Evolutionary conservation across 2,888 invertebrate species (phyloP).

Genomic region (Himalopsyche tibetana): DNA sequence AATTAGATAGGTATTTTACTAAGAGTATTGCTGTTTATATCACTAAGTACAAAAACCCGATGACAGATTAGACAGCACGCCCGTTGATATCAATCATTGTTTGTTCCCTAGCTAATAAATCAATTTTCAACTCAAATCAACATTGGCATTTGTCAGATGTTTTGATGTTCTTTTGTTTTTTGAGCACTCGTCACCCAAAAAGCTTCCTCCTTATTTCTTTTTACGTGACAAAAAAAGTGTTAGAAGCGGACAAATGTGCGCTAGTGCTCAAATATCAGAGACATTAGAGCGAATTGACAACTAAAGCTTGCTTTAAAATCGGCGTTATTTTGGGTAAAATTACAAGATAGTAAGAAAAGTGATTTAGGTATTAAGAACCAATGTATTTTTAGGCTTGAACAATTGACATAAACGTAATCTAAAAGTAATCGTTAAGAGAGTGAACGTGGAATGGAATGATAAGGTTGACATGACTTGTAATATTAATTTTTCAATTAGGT

Average conservation of each 20-base stretch:
- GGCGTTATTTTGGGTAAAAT: slow-evolving; percentile 50
- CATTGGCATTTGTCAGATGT: no score
- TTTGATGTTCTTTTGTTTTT: no score
- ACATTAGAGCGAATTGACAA: background rate
- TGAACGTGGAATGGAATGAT: background rate
- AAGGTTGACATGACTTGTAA: slow-evolving; percentile 27
- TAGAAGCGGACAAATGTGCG: no score
- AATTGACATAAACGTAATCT: slow-evolving; percentile 40
- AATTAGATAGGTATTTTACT: slow-evolving; percentile 59
- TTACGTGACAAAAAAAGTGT: no score
- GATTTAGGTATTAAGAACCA: slow-evolving; percentile 63
- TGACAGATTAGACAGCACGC: background rate
- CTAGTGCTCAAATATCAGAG: background rate
- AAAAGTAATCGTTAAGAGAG: slow-evolving; percentile 1
- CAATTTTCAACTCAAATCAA: no score
- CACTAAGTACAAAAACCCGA: slow-evolving; percentile 64
- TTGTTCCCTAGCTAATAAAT: no score
- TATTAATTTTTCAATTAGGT: background rate
- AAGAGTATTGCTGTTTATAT: slow-evolving; percentile 60
- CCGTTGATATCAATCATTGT: background rate
- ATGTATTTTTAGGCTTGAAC: slow-evolving; percentile 54
- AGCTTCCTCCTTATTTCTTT: no score
- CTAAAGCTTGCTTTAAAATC: slow-evolving; percentile 20
- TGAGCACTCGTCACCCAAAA: no score
- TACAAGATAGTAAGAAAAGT: slow-evolving; percentile 60